phyloP scores from a whole-genome alignment of 23 tunicate species.

The Oikopleura dioica region DNA sequence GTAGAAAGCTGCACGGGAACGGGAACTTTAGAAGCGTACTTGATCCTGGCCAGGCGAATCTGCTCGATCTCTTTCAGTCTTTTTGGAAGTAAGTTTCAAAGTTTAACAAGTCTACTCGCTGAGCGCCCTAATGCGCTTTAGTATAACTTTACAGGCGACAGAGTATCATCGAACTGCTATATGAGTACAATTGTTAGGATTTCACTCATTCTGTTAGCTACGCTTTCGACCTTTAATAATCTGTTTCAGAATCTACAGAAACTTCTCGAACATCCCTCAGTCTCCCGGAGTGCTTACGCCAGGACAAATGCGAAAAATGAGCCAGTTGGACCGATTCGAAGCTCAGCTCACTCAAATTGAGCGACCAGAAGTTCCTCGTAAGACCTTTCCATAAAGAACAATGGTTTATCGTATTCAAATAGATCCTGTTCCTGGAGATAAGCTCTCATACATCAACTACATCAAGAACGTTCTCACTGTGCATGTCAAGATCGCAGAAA shows the following conservation, averaged over 20 bases:
- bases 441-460: not conserved
- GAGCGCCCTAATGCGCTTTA: too few relatives aligned
- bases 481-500: not conserved
- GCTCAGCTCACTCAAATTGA: not conserved
- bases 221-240: too few relatives aligned
- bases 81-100: not conserved
- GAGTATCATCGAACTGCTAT: too few relatives aligned
- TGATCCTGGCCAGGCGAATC: not conserved
- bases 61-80: not conserved
- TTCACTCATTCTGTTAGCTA: too few relatives aligned
- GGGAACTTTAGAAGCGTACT: not conserved
- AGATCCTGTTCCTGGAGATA: not conserved
- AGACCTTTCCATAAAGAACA: too few relatives aligned
- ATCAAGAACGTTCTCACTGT: not conserved
- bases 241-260: not conserved
- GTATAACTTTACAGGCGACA: too few relatives aligned
- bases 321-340: not conserved
- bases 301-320: not conserved
- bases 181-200: too few relatives aligned
- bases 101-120: not conserved
- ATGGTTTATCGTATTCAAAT: too few relatives aligned
- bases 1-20: not conserved
- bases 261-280: not conserved
- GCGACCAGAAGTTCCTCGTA: not conserved
- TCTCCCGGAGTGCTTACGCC: not conserved